These are phyloP conservation scores for Rhinogobio ventralis DNA, from an alignment of 2,797 vertebrate species.

Conservation along the genomic window DNA sequence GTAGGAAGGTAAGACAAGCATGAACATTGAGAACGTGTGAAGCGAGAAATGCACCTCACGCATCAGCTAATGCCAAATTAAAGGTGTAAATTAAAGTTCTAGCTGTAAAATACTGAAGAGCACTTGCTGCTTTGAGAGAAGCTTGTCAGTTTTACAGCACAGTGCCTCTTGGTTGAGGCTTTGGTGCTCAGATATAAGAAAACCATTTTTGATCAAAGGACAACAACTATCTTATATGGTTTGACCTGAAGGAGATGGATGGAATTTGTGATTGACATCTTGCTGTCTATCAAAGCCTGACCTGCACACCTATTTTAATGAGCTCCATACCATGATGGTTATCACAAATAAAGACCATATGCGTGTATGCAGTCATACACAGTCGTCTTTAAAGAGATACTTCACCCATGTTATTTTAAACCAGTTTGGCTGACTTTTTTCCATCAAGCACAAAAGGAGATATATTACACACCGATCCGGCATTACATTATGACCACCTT, in stretches of 20 bases:
- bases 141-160: conserved; percentile 21
- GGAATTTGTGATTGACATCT: conserved; percentile 79
- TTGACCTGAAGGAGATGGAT: conserved; percentile 53
- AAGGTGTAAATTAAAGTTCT: conserved; percentile 46
- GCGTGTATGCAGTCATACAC: conserved; percentile 20
- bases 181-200: conserved; percentile 6
- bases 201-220: background rate
- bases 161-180: background rate
- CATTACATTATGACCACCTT: too few relatives aligned
- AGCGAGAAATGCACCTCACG: conserved; percentile 36
- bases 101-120: background rate
- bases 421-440: background rate
- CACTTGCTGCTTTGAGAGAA: conserved; percentile 8
- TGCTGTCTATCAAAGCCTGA: conserved; percentile 82
- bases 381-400: background rate
- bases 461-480: too few relatives aligned
- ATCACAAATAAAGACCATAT: conserved; percentile 9
- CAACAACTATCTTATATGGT: background rate
- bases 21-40: conserved; percentile 24
- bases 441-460: background rate
- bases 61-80: conserved; percentile 34
- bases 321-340: conserved; percentile 74
- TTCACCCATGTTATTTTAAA: background rate
- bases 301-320: conserved; percentile 82
- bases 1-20: conserved; percentile 9